Percentiles rank a stretch among this genome's conserved stretches.
These are phyloP conservation scores for Diabrotica virgifera DNA, from an alignment of 1,140 invertebrate genomes.

Conservation along the genomic window DNA sequence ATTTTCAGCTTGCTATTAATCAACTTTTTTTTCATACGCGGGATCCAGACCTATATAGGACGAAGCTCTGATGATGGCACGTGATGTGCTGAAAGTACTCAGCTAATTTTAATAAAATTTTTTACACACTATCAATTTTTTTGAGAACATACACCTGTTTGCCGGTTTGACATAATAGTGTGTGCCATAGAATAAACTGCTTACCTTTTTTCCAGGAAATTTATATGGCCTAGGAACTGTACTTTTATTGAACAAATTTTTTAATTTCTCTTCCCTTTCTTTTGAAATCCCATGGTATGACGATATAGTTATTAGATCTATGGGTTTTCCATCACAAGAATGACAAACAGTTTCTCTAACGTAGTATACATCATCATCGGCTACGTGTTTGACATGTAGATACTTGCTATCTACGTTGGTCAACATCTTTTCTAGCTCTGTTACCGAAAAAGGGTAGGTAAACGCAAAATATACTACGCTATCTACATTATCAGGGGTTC, in stretches of 20 bases:
- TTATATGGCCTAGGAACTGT: constrained; percentile 66
- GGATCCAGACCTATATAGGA: no score
- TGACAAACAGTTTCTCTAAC: constrained; percentile 78
- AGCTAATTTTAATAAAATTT: no score
- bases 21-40: no score
- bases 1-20: no score
- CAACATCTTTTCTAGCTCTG: constrained; percentile 72
- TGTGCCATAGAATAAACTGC: neutral
- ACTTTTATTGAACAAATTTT: constrained; percentile 74
- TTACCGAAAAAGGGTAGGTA: constrained; percentile 87
- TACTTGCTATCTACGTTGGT: constrained; percentile 62
- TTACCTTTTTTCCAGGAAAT: constrained; percentile 71
- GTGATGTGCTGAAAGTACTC: no score
- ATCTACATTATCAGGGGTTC: constrained; percentile 68
- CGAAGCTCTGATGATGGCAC: no score
- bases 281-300: constrained; percentile 75
- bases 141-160: no score
- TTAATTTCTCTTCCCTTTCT: constrained; percentile 68
- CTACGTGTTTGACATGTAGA: constrained; percentile 41
- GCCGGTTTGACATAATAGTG: no score
- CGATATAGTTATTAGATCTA: constrained; percentile 86
- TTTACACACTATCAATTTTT: no score
- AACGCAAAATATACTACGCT: constrained; percentile 86
- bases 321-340: constrained; percentile 75
- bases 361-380: constrained; percentile 77